Base-by-base conservation (phyloP, 2,888 invertebrate genomes). In the Leptinotarsa juncta region DNA sequence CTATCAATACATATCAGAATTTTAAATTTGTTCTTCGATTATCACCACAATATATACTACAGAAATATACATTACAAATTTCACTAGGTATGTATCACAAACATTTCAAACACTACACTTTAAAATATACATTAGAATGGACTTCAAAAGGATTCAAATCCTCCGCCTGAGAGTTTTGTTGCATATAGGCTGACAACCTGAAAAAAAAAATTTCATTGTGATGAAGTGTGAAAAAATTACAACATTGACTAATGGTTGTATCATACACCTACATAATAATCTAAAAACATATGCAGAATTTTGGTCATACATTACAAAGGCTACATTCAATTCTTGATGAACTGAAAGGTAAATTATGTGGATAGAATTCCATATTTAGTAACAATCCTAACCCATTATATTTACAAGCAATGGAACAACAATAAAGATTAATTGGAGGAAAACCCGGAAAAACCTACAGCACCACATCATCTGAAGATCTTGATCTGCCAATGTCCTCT, bases 151-250 rank as follows among this genome's bases (percentile, higher is more conserved):
- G 79, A 77, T 53, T 93, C 93, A 85, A 92, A 88, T 77, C 91
- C 91, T 79, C 93, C 91, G 77, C 95, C 95, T 84, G 95, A 93
- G 82, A 96, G 90, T 89, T 95, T 95, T 80, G 94, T 93, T 77
- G 95, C 95, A 86, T 96, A 96, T 86, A 95, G 91, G 87, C 94
- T 93, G 82, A 96, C 91, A 84, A 95, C 92, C 94, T 94, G 90
- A 68, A 91, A 91, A 78, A 78, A 80, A 84, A 82, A 4, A 42
- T 76, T 73, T 23, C 15, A 57, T 23, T 32, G 32, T 10, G 32
- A 32, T 32, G 3, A 12, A 57, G 3, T 23, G 4, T 14, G 57
- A 16, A 23, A 23, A 14, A 16, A 51, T 51, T 7, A 51, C 15
- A 51, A n/a, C 15, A 51, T 51, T 42, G 42, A 42, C 3, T 42